A percentile compares a stretch with the other conserved stretches of the same genome.
Conservation (phyloP, 2,888 invertebrate species). For the Lepidonotus clava region DNA sequence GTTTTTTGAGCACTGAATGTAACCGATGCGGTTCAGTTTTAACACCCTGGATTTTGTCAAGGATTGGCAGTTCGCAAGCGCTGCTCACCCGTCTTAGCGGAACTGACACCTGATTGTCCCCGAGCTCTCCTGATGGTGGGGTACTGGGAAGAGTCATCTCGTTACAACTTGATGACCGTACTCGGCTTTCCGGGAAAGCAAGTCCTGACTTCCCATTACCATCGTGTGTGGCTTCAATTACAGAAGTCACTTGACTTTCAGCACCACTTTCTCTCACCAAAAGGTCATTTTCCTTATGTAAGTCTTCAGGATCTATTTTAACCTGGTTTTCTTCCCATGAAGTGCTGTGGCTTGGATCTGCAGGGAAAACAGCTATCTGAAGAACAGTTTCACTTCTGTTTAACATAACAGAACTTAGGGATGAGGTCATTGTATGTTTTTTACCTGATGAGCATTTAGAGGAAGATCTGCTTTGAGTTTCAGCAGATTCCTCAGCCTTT, state of each 20-base stretch:
- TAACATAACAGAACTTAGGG: too few species aligned
- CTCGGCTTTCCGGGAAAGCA: neutral
- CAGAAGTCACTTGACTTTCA: too few species aligned
- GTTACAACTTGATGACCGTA: neutral
- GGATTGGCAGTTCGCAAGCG: neutral
- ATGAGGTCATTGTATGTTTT: too few species aligned
- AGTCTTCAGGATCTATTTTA: neutral
- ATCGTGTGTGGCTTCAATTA: too few species aligned
- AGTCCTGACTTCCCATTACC: too few species aligned
- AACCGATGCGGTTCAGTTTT: conserved; percentile 4
- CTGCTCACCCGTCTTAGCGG: neutral
- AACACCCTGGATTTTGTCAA: neutral
- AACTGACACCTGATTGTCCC: neutral
- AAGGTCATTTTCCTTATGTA: neutral
- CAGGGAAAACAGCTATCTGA: neutral
- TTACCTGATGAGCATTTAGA: too few species aligned
- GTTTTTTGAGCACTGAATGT: conserved; percentile 50
- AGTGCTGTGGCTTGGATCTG: neutral
- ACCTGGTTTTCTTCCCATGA: neutral
- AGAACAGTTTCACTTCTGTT: too few species aligned
- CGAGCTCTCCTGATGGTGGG: neutral
- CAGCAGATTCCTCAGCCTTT: too few species aligned
- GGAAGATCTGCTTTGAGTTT: too few species aligned
- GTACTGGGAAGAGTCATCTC: neutral
- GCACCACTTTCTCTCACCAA: too few species aligned